Conservation (phyloP, 2,888 invertebrate genomes). For the Oegoconia quadripuncta region DNA sequence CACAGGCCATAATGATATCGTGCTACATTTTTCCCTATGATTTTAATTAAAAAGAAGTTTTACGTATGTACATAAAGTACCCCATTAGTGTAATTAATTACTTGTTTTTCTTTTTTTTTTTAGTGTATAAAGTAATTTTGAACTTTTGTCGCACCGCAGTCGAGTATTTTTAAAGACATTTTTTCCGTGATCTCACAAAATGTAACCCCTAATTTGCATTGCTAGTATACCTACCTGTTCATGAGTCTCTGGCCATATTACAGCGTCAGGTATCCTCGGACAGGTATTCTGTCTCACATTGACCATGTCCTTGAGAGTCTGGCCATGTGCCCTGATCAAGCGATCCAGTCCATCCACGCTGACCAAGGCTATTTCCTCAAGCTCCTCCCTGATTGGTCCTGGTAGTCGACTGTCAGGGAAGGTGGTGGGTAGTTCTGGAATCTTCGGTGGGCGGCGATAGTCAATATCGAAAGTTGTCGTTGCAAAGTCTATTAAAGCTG, state of each 20-base stretch:
- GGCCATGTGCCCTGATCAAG: slow-evolving; percentile 93
- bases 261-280: slow-evolving; percentile 93
- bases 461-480: slow-evolving; percentile 84
- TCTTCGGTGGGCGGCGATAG: slow-evolving; percentile 52
- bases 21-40: too few relatives aligned
- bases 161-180: too few relatives aligned
- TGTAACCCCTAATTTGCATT: too few relatives aligned
- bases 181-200: too few relatives aligned
- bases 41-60: too few relatives aligned
- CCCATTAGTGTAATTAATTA: too few relatives aligned
- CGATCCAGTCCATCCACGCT: slow-evolving; percentile 88
- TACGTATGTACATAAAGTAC: too few relatives aligned
- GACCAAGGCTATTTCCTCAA: slow-evolving; percentile 62
- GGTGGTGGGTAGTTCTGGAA: slow-evolving; percentile 77
- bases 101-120: too few relatives aligned
- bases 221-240: too few relatives aligned
- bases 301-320: slow-evolving; percentile 94
- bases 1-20: too few relatives aligned
- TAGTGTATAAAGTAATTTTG: too few relatives aligned
- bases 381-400: slow-evolving; percentile 76
- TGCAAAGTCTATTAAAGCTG: slow-evolving; percentile 91
- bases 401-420: slow-evolving; percentile 85
- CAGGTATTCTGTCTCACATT: slow-evolving; percentile 85
- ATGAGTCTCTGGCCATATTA: slow-evolving; percentile 94
- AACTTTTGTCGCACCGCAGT: too few relatives aligned